Conservation (phyloP, 2,888 invertebrate genomes). For the Tridacna gigas region DNA sequence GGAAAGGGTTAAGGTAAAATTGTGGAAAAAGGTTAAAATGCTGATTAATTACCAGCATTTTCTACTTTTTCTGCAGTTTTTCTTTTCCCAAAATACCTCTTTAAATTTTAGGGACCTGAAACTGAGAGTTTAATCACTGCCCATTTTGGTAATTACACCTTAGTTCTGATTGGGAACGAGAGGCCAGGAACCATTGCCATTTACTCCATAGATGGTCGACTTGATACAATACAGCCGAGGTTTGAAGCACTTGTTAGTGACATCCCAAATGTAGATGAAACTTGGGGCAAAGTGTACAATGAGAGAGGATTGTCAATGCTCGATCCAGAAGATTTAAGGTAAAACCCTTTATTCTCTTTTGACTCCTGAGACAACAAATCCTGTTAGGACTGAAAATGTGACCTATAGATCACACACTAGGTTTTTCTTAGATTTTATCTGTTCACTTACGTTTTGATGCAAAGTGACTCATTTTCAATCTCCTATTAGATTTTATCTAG, state of each 20-base stretch:
- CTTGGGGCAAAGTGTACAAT: slow-evolving; percentile 64
- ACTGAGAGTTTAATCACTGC: slow-evolving; percentile 70
- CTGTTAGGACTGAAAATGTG: too few species aligned
- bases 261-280: slow-evolving; percentile 41
- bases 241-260: slow-evolving; percentile 70
- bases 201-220: slow-evolving; percentile 66
- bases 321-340: slow-evolving; percentile 74
- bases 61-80: too few species aligned
- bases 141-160: slow-evolving; percentile 58
- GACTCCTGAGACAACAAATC: too few species aligned
- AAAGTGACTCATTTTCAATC: too few species aligned
- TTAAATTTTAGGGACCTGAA: slow-evolving; percentile 71
- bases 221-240: slow-evolving; percentile 49
- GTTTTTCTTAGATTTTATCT: too few species aligned
- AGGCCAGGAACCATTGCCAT: slow-evolving; percentile 73
- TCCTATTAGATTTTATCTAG: too few species aligned
- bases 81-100: too few species aligned
- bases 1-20: too few species aligned
- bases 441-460: too few species aligned
- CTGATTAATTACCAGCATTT: too few species aligned
- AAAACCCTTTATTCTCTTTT: background rate
- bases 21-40: too few species aligned
- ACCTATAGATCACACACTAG: too few species aligned
- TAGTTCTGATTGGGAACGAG: slow-evolving; percentile 75
- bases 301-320: slow-evolving; percentile 62